Evolutionary conservation across 2,797 vertebrate genomes (phyloP).

Genomic region (Valencia hispanica): DNA sequence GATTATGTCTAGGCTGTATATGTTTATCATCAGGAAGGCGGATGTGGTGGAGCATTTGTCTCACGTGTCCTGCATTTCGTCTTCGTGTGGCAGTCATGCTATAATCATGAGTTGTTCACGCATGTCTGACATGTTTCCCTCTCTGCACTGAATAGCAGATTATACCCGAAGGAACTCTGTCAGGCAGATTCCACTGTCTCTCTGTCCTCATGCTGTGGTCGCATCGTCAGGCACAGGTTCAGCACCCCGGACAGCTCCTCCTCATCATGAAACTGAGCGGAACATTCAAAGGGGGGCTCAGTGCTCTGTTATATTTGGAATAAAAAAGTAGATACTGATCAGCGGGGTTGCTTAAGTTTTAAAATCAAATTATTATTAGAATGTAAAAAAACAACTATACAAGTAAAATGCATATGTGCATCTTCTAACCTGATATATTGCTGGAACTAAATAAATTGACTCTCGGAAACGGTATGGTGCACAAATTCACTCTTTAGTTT

Average conservation of each 20-base stretch:
- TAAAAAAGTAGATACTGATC: neutral
- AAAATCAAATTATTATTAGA: too few species aligned
- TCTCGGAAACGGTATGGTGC: neutral
- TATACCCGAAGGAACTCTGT: neutral
- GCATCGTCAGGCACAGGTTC: slow-evolving; percentile 16
- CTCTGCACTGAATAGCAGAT: neutral
- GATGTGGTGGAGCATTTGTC: slow-evolving; percentile 11
- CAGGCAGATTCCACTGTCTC: neutral
- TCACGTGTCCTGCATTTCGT: neutral
- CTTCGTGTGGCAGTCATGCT: neutral
- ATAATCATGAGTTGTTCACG: neutral
- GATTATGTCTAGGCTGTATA: neutral
- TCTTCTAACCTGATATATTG: neutral
- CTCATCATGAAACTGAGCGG: neutral
- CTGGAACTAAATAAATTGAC: neutral
- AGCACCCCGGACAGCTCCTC: slow-evolving; percentile 68
- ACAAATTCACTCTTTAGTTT: neutral
- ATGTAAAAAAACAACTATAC: too few species aligned
- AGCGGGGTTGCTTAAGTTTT: too few species aligned
- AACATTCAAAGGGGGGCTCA: neutral
- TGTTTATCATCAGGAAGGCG: neutral
- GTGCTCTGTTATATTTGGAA: neutral
- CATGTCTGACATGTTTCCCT: neutral
- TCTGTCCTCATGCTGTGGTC: neutral
- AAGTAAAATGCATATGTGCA: neutral